Base-by-base conservation (phyloP, 2,888 invertebrate genomes). In the Endotricha flammealis region DNA sequence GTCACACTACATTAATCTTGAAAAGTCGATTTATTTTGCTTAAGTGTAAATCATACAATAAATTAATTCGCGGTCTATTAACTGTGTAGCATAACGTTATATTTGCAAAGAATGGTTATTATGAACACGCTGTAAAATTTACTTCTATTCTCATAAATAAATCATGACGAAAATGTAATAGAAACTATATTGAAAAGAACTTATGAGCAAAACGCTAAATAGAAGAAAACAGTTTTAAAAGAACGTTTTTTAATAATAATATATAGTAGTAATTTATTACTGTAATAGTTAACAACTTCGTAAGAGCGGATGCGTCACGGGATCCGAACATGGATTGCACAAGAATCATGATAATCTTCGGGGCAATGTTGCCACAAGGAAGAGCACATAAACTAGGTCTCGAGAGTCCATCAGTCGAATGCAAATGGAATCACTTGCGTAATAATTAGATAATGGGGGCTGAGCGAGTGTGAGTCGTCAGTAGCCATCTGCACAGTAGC, bases 381-480 rank as follows among this genome's bases (percentile, higher is more conserved):
- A 75, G 47, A 35, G 45, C 10, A 9, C 32, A 12, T 47, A 66
- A 20, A 62, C 60, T 63, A 46, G 56, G 62, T 42, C 59, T 61
- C 54, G 39, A 55, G 53, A 63, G 64, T 51, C 64, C 57, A 64
- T 63, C 60, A 64, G 43, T 53, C 47, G 38, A 63, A 66, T 61
- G 56, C 53, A 64, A 75, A 77, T 67, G 56, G 57, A 58, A 57
- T 61, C 48, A 57, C 39, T 76, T 78, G 48, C 57, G 64, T 62
- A 74, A 78, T 65, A 71, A 73, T 71, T 70, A 72, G 64, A 71
- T 76, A 75, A 75, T 67, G 57, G 53, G 52, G 40, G 36, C 56
- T 51, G 32, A 49, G 42, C 49, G 44, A 58, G 45, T 50, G 45
- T 48, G 43, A 51, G 39, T 46, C 38, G 50, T 40, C 42, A 42